These are phyloP conservation scores for Atta texana DNA, from an alignment of 1,140 invertebrate genomes.

Conservation along the genomic window DNA sequence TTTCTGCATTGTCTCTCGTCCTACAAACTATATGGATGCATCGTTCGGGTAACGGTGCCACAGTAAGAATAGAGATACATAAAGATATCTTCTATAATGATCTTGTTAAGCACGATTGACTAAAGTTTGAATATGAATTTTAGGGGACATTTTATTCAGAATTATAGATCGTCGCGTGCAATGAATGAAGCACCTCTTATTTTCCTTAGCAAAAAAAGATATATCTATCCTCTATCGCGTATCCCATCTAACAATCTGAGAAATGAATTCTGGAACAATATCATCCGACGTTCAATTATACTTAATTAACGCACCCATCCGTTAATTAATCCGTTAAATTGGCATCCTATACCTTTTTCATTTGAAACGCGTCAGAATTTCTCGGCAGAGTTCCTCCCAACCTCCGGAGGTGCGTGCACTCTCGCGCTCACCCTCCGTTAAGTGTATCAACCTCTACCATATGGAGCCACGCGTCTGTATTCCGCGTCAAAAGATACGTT, in stretches of 20 bases:
- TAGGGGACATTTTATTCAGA: neutral
- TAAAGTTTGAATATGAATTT: constrained; percentile 1
- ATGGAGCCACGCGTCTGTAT: constrained; percentile 55
- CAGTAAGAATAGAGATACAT: neutral
- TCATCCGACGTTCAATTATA: neutral
- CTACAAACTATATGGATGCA: constrained; percentile 34
- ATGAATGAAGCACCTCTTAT: neutral
- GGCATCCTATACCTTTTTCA: constrained; percentile 21
- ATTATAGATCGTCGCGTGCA: neutral
- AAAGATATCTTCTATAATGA: constrained; percentile 12
- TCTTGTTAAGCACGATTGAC: constrained; percentile 14
- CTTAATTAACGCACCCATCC: constrained; percentile 4
- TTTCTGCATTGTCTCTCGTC: constrained; percentile 42
- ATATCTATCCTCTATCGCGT: neutral
- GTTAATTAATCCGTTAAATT: constrained; percentile 34
- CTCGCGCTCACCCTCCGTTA: constrained; percentile 5
- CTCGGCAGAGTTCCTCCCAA: neutral
- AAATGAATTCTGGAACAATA: neutral
- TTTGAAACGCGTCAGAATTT: constrained; percentile 28
- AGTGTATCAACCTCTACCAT: constrained; percentile 56
- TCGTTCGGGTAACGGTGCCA: constrained; percentile 13
- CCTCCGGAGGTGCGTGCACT: neutral
- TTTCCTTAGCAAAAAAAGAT: neutral
- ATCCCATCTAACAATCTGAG: neutral
- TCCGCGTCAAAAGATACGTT: constrained; percentile 59